Conservation (phyloP, 2,113 vertebrate genomes). For the Gymnarchus niloticus region DNA sequence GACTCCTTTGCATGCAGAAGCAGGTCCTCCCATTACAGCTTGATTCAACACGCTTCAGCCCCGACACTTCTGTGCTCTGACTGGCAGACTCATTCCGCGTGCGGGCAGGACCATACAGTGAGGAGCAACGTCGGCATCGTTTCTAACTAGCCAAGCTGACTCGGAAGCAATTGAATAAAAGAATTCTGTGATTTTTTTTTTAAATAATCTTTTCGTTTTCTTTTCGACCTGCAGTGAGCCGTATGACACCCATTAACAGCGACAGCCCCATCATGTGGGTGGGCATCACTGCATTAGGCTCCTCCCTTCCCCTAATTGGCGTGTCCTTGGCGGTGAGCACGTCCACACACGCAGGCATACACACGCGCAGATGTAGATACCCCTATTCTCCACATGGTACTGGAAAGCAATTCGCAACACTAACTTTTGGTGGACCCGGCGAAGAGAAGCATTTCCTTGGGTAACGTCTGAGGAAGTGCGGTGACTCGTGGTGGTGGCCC, state of each 20-base stretch:
- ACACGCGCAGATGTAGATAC: neutral
- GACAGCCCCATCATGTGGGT: constrained; percentile 45
- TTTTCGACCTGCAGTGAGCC: no score
- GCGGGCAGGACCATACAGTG: neutral
- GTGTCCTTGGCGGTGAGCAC: constrained; percentile 25
- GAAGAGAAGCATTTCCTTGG: neutral
- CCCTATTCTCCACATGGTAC: neutral
- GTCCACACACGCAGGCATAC: neutral
- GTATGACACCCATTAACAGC: constrained; percentile 43
- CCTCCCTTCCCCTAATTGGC: constrained; percentile 12
- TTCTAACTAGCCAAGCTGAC: no score
- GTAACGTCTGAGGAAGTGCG: neutral
- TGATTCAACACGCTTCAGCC: constrained; percentile 37
- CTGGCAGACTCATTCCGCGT: constrained; percentile 25
- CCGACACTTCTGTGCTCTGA: neutral
- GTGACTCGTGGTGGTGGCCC: neutral
- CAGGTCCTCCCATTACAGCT: constrained; percentile 26
- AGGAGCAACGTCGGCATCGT: neutral
- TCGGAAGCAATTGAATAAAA: neutral
- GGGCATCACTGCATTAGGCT: constrained; percentile 39
- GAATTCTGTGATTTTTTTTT: constrained; percentile 37
- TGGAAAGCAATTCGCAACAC: neutral
- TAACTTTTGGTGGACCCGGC: no score
- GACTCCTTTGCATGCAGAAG: constrained; percentile 21
- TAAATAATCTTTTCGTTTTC: no score